Evolutionary conservation across 2,113 vertebrate species (phyloP).

Genomic region (Rhinoptilus africanus): DNA sequence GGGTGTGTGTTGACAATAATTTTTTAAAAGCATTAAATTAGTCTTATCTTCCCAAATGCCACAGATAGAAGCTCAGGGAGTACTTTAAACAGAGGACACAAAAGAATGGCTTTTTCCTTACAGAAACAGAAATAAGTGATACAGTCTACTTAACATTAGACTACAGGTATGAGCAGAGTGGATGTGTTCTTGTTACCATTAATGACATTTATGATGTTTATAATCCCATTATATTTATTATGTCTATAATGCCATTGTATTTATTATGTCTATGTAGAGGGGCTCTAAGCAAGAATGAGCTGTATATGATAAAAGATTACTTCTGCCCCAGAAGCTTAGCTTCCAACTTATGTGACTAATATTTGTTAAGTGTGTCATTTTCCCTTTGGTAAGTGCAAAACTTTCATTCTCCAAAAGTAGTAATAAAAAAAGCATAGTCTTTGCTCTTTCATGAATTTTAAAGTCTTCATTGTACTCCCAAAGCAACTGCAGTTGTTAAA

Average conservation of each 20-base stretch:
- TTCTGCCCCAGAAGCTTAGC: background rate
- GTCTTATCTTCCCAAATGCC: background rate
- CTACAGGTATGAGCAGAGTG: background rate
- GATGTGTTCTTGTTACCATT: background rate
- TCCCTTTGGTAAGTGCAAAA: background rate
- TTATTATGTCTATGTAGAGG: background rate
- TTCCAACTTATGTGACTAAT: background rate
- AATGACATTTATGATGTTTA: background rate
- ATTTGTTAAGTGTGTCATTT: background rate
- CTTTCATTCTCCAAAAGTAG: background rate
- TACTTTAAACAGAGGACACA: background rate
- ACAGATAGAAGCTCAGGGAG: background rate
- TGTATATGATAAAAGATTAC: background rate
- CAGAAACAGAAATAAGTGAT: background rate
- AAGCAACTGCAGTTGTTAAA: constrained; percentile 60
- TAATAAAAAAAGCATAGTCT: background rate
- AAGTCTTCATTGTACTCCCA: constrained; percentile 44
- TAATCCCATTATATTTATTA: background rate
- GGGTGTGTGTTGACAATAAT: background rate
- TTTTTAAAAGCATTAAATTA: background rate
- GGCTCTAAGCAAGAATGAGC: background rate
- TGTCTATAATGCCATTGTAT: background rate
- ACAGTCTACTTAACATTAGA: background rate
- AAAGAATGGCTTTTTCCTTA: background rate
- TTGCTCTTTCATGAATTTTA: constrained; percentile 12